Percentiles rank a stretch among this genome's conserved stretches.
Conservation (phyloP, 2,888 invertebrate genomes). For the Polyploca ridens region DNA sequence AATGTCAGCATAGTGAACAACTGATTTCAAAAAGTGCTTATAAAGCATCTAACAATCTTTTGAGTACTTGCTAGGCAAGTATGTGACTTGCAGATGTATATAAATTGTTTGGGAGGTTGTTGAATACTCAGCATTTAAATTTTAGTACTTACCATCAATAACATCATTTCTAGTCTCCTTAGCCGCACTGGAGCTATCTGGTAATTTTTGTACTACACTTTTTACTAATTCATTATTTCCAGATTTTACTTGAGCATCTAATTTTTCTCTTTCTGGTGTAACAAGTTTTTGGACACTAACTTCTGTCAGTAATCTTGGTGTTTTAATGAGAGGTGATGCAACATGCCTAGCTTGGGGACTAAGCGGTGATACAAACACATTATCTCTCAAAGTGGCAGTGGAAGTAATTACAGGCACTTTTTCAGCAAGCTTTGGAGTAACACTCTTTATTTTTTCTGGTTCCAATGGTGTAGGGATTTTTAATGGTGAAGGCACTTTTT, state of each 20-base stretch:
- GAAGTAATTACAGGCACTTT: constrained; percentile 50
- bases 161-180: constrained; percentile 36
- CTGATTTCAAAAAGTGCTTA: no score
- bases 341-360: constrained; percentile 43
- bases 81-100: no score
- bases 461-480: constrained; percentile 27
- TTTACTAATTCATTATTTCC: constrained; percentile 37
- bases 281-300: constrained; percentile 32
- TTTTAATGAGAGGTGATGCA: constrained; percentile 36
- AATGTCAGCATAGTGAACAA: background rate
- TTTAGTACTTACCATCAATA: constrained; percentile 54
- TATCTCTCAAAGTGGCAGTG: constrained; percentile 33
- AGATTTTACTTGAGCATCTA: constrained; percentile 19
- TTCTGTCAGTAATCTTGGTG: constrained; percentile 44
- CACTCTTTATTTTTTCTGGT: constrained; percentile 33
- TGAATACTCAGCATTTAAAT: background rate
- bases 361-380: constrained; percentile 56
- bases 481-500: constrained; percentile 22
- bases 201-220: constrained; percentile 35
- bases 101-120: no score
- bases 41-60: no score
- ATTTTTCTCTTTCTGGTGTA: constrained; percentile 34
- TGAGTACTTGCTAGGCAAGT: no score
- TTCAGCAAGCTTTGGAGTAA: constrained; percentile 33
- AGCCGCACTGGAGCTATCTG: constrained; percentile 20